A percentile compares a stretch with the other conserved stretches of the same genome.
These are phyloP conservation scores for Hystrix brachyura DNA, from an alignment of 2,113 vertebrate genomes.

Conservation along the genomic window DNA sequence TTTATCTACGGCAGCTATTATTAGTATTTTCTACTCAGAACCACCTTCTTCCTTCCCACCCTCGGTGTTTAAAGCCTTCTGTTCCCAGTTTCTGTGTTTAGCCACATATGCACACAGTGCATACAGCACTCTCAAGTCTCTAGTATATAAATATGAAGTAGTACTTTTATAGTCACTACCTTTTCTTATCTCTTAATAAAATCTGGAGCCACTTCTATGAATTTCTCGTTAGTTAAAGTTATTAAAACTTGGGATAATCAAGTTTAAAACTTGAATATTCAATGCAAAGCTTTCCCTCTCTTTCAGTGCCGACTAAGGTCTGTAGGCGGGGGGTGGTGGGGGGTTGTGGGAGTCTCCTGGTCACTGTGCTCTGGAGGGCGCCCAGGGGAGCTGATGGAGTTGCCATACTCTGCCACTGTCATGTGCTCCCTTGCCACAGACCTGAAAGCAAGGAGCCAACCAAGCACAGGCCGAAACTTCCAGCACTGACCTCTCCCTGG, in stretches of 20 bases:
- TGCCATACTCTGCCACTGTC: neutral
- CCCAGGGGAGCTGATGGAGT: neutral
- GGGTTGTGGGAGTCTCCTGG: neutral
- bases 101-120: neutral
- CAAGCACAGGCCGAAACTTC: neutral
- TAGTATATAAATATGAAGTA: neutral
- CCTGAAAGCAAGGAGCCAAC: neutral
- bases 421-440: neutral
- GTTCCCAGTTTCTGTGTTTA: neutral
- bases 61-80: neutral
- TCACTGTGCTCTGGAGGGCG: neutral
- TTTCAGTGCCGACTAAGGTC: neutral
- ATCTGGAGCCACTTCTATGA: neutral
- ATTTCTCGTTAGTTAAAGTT: neutral
- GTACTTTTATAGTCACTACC: neutral
- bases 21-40: neutral
- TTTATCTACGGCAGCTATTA: neutral
- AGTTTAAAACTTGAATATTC: neutral
- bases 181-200: slow-evolving; percentile 24
- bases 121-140: neutral
- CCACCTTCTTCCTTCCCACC: neutral
- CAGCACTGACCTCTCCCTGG: neutral
- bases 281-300: neutral
- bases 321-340: too few relatives aligned
- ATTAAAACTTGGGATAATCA: slow-evolving; percentile 8